Percentiles rank a stretch among this genome's conserved stretches.
Evolutionary conservation across 2,113 vertebrate species (phyloP).

Genomic region (Neolamprologus caudopunctatus): DNA sequence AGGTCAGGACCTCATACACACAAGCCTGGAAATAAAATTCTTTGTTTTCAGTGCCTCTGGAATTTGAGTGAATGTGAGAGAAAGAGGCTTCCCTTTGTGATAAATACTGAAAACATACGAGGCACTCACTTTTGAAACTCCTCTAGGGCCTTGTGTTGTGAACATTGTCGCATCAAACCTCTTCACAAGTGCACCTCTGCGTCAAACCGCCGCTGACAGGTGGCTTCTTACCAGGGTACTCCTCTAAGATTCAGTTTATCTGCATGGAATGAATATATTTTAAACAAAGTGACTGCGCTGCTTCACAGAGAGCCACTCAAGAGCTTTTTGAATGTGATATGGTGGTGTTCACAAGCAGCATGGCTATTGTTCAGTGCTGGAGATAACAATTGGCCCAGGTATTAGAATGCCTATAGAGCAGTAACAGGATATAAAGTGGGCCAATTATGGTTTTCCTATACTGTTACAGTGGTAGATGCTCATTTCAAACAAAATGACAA

Average conservation of each 20-base stretch:
- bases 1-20: neutral
- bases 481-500: neutral
- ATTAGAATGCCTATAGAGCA: neutral
- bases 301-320: neutral
- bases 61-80: neutral
- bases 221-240: neutral
- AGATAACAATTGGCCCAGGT: neutral
- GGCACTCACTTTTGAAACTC: neutral
- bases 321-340: neutral
- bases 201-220: neutral
- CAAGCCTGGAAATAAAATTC: neutral
- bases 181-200: neutral
- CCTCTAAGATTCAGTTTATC: neutral
- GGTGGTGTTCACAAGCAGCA: neutral
- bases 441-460: rapidly evolving
- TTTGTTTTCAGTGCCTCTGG: neutral
- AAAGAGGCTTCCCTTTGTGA: neutral
- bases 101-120: neutral
- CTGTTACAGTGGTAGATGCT: neutral
- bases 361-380: neutral
- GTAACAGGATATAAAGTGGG: neutral
- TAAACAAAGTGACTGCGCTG: neutral
- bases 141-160: neutral
- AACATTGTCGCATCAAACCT: neutral
- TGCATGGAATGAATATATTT: neutral